Evolutionary conservation across 2,113 vertebrate species (phyloP).

Genomic region (Drymodes brunneopygia): DNA sequence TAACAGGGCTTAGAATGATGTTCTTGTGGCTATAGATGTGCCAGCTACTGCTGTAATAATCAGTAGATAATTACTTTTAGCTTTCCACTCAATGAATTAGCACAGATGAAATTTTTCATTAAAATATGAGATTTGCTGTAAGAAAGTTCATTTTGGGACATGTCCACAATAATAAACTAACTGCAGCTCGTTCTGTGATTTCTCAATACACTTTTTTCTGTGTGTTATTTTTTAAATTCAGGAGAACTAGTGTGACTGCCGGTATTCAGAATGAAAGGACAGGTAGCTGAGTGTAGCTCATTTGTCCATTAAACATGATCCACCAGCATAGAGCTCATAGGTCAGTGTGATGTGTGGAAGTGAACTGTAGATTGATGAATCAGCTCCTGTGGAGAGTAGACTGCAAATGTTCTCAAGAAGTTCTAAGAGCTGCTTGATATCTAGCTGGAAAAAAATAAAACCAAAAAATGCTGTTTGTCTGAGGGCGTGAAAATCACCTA

Average conservation of each 20-base stretch:
- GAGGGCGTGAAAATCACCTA: not conserved
- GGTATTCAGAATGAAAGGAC: not conserved
- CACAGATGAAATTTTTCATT: conserved; percentile 6
- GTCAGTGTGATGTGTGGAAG: not conserved
- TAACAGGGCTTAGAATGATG: not conserved
- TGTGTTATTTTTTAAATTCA: not conserved
- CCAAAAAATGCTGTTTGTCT: accelerated
- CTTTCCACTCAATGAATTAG: not conserved
- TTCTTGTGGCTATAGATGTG: not conserved
- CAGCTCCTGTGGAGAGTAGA: not conserved
- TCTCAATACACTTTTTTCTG: not conserved
- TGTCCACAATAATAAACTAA: not conserved
- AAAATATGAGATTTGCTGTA: not conserved
- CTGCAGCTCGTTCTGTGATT: not conserved
- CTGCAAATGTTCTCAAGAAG: not conserved
- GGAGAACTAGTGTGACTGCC: not conserved
- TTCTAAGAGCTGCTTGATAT: not conserved
- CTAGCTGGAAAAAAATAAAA: not conserved
- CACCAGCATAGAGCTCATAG: accelerated
- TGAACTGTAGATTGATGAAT: not conserved
- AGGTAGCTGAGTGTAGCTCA: not conserved
- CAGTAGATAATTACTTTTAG: not conserved
- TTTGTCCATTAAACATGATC: not conserved
- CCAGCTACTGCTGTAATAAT: not conserved
- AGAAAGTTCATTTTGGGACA: not conserved